Evolutionary conservation across 2,797 vertebrate species (phyloP), one percentile per base, ranked within the genome.

Genomic region (Lithobates sylvaticus): DNA sequence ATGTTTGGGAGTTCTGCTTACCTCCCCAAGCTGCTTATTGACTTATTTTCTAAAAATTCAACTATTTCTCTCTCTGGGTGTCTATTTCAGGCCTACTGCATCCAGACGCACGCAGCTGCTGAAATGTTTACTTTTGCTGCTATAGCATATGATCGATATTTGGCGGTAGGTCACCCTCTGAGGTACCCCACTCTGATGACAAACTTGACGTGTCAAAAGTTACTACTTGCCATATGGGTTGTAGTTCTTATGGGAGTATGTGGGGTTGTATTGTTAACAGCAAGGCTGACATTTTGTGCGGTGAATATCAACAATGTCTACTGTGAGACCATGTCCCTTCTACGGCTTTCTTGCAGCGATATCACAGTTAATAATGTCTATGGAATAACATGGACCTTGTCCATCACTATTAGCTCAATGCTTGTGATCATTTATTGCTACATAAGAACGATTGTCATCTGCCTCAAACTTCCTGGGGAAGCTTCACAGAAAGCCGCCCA

Each of bases 91-190:
- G 67, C 47, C 1, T 72, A 65, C 47, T 78, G 26, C 15, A 3
- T 79, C 0, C 47, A 47, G 58, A 42, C 5, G 10, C 65, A 26
- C 10, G 3, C 54, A 3, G 34, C 3, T 67, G 16, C 64, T 47
- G 84, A 85, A 27, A 73, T 50, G 5, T 34, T 70, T 7, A 73
- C 18, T 21, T 85, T 85, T 13, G 73, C 76, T 3, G n/a, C 44
- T 26, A 85, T 85, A 69, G 84, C 76, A 0, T 85, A 85, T 34
- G 84, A 85, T 23, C 39, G 76, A 1, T 85, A 79, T 64, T 18
- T 85, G 76, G 84, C 84, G 1, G 69, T 85, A 13, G 69, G 54
- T 36, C 36, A 72, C 18, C 76, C 84, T 10, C 47, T 85, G 39
- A 64, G 69, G 47, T 85, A 85, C 15, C 5, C 69, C 2, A 74